A percentile compares a stretch with the other conserved stretches of the same genome.
Evolutionary conservation across 2,797 vertebrate species (phyloP).

Genomic region (Tangara arthus): DNA sequence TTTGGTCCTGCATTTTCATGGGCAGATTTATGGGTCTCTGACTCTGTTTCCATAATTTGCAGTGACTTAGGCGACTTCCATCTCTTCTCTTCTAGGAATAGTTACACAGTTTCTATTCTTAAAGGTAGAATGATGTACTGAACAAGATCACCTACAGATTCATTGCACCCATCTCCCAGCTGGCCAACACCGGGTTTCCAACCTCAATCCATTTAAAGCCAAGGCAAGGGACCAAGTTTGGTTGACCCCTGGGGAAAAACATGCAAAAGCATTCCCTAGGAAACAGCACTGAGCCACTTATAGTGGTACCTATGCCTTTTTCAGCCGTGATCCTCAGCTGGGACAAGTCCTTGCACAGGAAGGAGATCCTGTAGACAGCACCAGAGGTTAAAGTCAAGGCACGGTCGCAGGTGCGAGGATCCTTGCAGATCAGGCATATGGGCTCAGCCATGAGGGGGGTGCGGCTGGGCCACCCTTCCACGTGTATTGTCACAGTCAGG

Average conservation of each 20-base stretch:
- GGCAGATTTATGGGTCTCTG: background rate
- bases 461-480: background rate
- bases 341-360: constrained; percentile 73
- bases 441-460: constrained; percentile 7
- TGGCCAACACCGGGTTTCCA: background rate
- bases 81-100: background rate
- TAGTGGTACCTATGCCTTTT: constrained; percentile 69
- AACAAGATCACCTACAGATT: background rate
- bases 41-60: background rate
- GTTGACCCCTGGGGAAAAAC: background rate
- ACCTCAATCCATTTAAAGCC: background rate
- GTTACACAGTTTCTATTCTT: background rate
- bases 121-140: background rate
- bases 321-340: constrained; percentile 70
- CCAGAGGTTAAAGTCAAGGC: constrained; percentile 64
- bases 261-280: background rate
- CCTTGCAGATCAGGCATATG: constrained; percentile 72
- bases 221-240: background rate
- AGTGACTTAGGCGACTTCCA: background rate
- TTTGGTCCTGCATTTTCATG: background rate
- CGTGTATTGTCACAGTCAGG: constrained; percentile 63
- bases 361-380: constrained; percentile 62
- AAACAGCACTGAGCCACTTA: background rate
- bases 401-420: constrained; percentile 55
- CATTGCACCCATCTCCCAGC: background rate